Conservation (phyloP, 1,140 invertebrate species). For the Eurytemora carolleeae region DNA sequence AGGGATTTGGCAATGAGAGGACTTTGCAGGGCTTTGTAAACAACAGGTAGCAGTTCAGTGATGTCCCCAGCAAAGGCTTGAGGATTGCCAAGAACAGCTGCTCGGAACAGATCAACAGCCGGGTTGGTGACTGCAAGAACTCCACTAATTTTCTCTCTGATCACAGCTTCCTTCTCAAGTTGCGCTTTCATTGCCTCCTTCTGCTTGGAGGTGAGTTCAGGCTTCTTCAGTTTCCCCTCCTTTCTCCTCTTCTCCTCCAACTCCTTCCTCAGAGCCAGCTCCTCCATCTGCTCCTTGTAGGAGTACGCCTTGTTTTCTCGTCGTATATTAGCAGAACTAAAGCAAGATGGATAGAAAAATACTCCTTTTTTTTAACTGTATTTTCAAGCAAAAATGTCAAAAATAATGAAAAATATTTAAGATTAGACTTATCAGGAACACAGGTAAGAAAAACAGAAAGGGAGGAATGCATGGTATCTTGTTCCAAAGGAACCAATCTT, state of each 20-base stretch:
- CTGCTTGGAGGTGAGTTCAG: constrained; percentile 67
- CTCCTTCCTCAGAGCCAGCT: constrained; percentile 71
- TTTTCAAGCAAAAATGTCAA: too few species aligned
- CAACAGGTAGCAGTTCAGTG: constrained; percentile 16
- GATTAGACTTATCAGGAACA: too few species aligned
- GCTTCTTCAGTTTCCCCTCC: constrained; percentile 49
- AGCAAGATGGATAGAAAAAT: too few species aligned
- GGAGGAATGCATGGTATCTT: too few species aligned
- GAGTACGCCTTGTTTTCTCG: constrained; percentile 91
- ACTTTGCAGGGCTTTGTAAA: neutral
- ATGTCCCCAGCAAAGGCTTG: constrained; percentile 31
- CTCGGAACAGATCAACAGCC: constrained; percentile 14
- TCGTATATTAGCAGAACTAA: too few species aligned
- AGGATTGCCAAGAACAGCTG: constrained; percentile 31
- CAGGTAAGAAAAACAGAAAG: too few species aligned
- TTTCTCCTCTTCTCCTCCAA: constrained; percentile 64
- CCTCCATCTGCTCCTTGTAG: constrained; percentile 89
- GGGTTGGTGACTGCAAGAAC: constrained; percentile 9
- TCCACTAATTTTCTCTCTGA: constrained; percentile 40
- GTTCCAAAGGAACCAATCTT: too few species aligned
- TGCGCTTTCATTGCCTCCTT: constrained; percentile 73
- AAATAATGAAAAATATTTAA: too few species aligned
- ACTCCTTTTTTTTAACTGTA: too few species aligned
- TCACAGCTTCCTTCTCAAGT: constrained; percentile 57
- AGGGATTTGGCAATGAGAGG: neutral